Base-by-base conservation (phyloP, 2,888 invertebrate genomes). In the Ophion slaviceki region DNA sequence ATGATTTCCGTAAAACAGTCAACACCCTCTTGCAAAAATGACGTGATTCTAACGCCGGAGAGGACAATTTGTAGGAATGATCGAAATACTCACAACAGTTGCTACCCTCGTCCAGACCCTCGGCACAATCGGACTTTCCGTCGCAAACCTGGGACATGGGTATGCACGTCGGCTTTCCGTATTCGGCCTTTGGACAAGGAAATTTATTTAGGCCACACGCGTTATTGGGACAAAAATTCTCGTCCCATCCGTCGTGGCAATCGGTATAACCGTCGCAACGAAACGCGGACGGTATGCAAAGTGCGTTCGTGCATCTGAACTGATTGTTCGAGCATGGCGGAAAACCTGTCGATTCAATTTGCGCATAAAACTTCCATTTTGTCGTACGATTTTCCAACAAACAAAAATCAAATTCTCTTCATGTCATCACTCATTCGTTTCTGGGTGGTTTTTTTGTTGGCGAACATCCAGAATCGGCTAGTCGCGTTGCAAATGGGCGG, bases 141-240 rank as follows among this genome's bases (percentile, higher is more conserved):
- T 99, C 98, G 93, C 99, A 99, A 24, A 99, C 95, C 94, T 98
- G 97, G 28, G 97, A 96, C 90, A 97, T 96, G 75, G 97, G 96
- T 85, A 99, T 99, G 93, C 99, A 99, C 93, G 97, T 97, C 87
- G 97, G 97, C 17, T 96, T 95, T 32, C 96, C 96, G 40, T 96
- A 96, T 0, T 96, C 96, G 17, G 98, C 97, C 86, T 96, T 96
- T 0, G 97, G 97, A 91, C 99, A 99, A 82, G 98, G 96, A 95
- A 98, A 99, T 95, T 98, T 98, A 94, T 97, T 97, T 90, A 97
- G 97, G 20, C 98, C 97, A 94, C 98, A 98, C 17, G 97, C 96
- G 87, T 98, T 97, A 81, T 96, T 96, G 14, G 97, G 97, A 94
- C 98, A 98, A 95, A 98, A 97, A 88, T 96, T 96, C 92, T 98